A percentile compares a stretch with the other conserved stretches of the same genome.
Evolutionary conservation across 2,113 vertebrate species (phyloP).

Genomic region (Mus pahari): DNA sequence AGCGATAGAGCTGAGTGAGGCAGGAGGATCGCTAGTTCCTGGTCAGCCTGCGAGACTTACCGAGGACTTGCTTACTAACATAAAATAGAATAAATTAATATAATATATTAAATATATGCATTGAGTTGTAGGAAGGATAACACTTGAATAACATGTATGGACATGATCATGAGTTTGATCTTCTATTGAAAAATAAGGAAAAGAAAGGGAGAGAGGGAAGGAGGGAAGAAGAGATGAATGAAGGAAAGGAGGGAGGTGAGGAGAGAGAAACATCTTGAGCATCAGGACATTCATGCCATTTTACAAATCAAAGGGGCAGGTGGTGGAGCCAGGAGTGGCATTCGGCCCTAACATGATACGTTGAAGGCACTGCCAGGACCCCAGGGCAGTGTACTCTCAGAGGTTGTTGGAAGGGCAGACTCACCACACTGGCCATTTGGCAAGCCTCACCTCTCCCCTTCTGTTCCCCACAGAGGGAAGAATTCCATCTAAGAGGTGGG

Average conservation of each 20-base stretch:
- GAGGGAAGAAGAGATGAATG: too few relatives aligned
- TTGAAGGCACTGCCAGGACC: not conserved
- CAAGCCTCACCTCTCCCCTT: rapidly evolving
- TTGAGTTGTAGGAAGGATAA: not conserved
- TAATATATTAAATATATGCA: not conserved
- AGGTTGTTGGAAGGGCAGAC: not conserved
- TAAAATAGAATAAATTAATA: too few relatives aligned
- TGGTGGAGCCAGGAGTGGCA: not conserved
- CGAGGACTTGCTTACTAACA: not conserved
- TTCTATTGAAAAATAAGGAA: not conserved
- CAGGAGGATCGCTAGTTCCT: not conserved
- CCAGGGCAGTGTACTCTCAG: not conserved
- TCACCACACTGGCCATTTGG: not conserved
- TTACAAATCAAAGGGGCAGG: not conserved
- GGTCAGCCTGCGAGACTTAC: not conserved
- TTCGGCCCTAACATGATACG: rapidly evolving
- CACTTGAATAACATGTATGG: not conserved
- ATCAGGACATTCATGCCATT: too few relatives aligned
- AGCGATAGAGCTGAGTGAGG: not conserved
- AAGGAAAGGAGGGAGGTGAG: not conserved
- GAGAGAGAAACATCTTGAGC: not conserved
- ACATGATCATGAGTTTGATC: not conserved
- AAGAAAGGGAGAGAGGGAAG: not conserved
- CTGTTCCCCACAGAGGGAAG: not conserved
- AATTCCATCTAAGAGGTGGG: not conserved